These are phyloP conservation scores for Gobionotothen gibberifrons DNA, from an alignment of 2,797 vertebrate genomes.

Conservation along the genomic window DNA sequence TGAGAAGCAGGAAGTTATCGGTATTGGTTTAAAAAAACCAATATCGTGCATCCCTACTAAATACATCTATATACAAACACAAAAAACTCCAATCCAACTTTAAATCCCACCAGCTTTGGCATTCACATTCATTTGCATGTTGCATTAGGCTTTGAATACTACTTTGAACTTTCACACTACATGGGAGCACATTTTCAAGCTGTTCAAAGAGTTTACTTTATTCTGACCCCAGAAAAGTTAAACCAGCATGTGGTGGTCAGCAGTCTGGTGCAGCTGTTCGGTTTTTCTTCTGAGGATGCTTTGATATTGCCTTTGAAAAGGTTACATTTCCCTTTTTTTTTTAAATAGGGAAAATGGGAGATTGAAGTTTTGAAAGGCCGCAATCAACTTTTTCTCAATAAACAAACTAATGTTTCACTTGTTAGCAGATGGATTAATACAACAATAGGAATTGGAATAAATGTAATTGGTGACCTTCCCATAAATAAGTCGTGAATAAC, in stretches of 20 bases:
- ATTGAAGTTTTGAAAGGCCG: conserved; percentile 43
- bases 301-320: conserved; percentile 59
- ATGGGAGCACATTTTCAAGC: neutral
- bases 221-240: conserved; percentile 40
- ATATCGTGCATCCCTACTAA: too few species aligned
- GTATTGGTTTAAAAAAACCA: too few species aligned
- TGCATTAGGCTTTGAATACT: conserved; percentile 2
- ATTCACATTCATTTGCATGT: conserved; percentile 2
- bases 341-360: conserved; percentile 12
- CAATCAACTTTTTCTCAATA: conserved; percentile 64
- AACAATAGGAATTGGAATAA: conserved; percentile 46
- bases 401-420: conserved; percentile 52
- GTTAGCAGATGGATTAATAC: conserved; percentile 45
- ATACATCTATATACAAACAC: neutral
- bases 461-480: conserved; percentile 29
- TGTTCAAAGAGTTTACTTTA: conserved; percentile 33
- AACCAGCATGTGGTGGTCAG: conserved; percentile 47
- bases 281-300: conserved; percentile 15
- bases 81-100: neutral
- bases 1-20: too few species aligned
- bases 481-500: conserved; percentile 36
- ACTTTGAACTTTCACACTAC: neutral
- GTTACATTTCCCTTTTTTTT: conserved; percentile 37
- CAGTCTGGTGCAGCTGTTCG: conserved; percentile 54
- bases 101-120: neutral